These are phyloP conservation scores for Dusona sp. DNA, from an alignment of 2,888 invertebrate genomes.

Conservation along the genomic window DNA sequence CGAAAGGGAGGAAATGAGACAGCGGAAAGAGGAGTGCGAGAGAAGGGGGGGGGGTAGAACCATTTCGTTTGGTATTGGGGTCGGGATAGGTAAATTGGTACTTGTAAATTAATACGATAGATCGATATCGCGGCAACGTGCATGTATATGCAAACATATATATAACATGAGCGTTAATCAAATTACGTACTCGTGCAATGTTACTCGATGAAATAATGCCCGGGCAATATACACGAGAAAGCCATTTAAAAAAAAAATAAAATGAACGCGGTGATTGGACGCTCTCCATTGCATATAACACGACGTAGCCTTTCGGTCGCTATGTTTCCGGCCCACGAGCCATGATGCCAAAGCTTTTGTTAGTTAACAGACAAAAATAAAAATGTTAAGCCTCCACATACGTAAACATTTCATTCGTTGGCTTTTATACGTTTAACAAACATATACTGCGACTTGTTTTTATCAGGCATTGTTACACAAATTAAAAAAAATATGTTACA, in stretches of 20 bases:
- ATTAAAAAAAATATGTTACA: constrained; percentile 48
- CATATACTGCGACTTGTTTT: constrained; percentile 23
- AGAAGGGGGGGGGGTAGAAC: background rate
- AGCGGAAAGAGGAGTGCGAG: background rate
- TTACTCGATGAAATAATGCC: constrained; percentile 53
- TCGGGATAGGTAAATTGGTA: constrained; percentile 52
- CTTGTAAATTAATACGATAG: constrained; percentile 67
- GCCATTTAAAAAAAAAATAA: constrained; percentile 41
- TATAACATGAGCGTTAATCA: constrained; percentile 53
- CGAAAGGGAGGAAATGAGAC: background rate
- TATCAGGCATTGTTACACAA: constrained; percentile 29
- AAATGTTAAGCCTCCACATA: constrained; percentile 8
- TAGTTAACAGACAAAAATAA: background rate
- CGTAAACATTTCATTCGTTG: constrained; percentile 41
- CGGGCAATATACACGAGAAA: constrained; percentile 40
- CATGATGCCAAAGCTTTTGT: constrained; percentile 28
- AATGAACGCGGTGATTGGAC: constrained; percentile 10
- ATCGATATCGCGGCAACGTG: constrained; percentile 53
- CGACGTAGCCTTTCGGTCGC: constrained; percentile 2
- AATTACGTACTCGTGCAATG: constrained; percentile 56
- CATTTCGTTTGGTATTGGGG: constrained; percentile 39
- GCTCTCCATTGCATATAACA: background rate
- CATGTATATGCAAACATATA: background rate
- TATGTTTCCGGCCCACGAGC: constrained; percentile 16
- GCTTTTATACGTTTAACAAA: background rate